Evolutionary conservation across 2,888 invertebrate species (phyloP).

Genomic region (Idaea aversata): DNA sequence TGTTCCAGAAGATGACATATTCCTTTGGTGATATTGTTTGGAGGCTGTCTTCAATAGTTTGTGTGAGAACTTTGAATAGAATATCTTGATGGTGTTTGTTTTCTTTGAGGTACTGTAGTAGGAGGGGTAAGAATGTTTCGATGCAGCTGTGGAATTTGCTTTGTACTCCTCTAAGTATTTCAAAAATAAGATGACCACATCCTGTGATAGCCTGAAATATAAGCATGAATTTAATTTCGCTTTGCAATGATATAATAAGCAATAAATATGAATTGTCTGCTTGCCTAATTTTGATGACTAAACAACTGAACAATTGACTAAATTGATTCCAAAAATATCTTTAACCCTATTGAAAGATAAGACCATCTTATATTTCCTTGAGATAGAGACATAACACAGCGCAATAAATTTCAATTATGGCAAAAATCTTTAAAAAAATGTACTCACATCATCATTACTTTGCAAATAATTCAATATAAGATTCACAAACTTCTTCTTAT

Average conservation of each 20-base stretch:
- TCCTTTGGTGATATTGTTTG: conserved; percentile 82
- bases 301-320: no score
- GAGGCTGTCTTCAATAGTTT: conserved; percentile 83
- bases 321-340: no score
- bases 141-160: conserved; percentile 93
- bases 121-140: conserved; percentile 84
- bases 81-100: conserved; percentile 72
- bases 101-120: conserved; percentile 82
- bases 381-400: no score
- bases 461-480: conserved; percentile 85
- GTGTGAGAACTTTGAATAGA: conserved; percentile 83
- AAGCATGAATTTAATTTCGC: not conserved
- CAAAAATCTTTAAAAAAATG: conserved; percentile 38
- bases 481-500: conserved; percentile 86
- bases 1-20: conserved; percentile 84
- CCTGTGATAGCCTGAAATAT: conserved; percentile 85
- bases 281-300: no score
- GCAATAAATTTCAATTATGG: conserved; percentile 5
- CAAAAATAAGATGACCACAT: conserved; percentile 92
- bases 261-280: not conserved
- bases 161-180: conserved; percentile 90
- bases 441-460: conserved; percentile 84
- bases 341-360: no score
- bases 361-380: no score
- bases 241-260: not conserved